Conservation (phyloP, 2,113 vertebrate genomes). For the Redunca redunca region DNA sequence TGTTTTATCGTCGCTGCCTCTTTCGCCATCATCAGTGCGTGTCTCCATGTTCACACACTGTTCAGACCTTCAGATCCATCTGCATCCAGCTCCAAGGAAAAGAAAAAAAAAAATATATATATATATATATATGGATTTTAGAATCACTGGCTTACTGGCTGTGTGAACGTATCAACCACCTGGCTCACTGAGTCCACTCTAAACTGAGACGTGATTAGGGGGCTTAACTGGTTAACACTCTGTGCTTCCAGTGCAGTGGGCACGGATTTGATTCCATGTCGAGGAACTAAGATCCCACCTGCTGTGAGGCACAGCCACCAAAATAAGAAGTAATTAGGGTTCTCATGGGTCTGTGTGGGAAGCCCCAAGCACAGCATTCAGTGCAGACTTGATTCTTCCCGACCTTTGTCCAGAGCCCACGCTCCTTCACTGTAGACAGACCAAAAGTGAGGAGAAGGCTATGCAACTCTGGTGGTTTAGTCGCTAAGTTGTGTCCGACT, state of each 20-base stretch:
- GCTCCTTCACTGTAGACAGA: background rate
- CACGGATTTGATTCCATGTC: background rate
- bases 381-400: background rate
- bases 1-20: background rate
- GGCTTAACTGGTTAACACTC: background rate
- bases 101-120: background rate
- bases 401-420: background rate
- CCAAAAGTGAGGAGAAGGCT: background rate
- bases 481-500: fast-evolving
- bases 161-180: background rate
- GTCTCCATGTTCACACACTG: background rate
- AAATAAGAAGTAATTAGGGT: background rate
- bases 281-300: background rate
- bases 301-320: no score
- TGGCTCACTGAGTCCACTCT: background rate
- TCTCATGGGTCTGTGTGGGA: fast-evolving
- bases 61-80: background rate
- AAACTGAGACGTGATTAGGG: background rate
- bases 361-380: background rate
- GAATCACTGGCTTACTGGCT: background rate
- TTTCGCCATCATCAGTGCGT: background rate
- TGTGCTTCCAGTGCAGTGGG: background rate
- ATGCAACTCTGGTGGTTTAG: background rate
- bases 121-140: background rate
- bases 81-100: background rate